These are phyloP conservation scores for Chlamydotis undulata DNA, from an alignment of 2,113 vertebrate species.

Conservation along the genomic window DNA sequence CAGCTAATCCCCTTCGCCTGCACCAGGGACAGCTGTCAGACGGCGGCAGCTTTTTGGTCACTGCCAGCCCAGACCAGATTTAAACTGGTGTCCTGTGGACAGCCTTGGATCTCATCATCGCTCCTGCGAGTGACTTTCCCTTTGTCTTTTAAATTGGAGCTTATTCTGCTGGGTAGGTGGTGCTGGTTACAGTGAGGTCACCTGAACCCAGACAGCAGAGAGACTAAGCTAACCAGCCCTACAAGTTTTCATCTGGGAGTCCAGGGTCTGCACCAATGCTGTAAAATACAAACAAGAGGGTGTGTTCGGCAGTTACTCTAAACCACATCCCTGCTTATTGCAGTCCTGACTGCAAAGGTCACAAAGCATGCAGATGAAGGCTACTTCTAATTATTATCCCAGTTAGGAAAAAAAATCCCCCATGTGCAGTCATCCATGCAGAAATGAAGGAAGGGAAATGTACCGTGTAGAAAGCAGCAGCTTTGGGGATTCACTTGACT, in stretches of 20 bases:
- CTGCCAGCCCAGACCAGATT: not conserved
- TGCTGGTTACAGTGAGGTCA: not conserved
- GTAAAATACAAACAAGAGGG: not conserved
- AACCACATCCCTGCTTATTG: not conserved
- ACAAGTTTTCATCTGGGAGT: not conserved
- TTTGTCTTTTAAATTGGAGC: not conserved
- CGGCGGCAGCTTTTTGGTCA: rapidly evolving
- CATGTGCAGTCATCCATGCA: not conserved
- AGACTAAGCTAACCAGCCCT: not conserved
- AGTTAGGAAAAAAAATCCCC: not conserved
- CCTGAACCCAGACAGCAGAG: not conserved
- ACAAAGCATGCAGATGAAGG: not conserved
- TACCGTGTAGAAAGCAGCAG: not conserved
- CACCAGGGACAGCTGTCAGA: not conserved
- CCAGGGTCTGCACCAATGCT: not conserved
- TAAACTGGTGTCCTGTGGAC: not conserved
- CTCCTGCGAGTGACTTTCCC: not conserved
- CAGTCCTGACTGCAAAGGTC: not conserved
- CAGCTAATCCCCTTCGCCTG: not conserved
- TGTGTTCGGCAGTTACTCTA: not conserved
- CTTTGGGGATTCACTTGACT: not conserved
- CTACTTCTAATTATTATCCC: not conserved
- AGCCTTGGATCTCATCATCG: not conserved
- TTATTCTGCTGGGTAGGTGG: not conserved
- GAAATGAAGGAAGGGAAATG: not conserved